These are phyloP conservation scores for Andrena dorsata DNA, from an alignment of 2,888 invertebrate genomes.

Conservation along the genomic window DNA sequence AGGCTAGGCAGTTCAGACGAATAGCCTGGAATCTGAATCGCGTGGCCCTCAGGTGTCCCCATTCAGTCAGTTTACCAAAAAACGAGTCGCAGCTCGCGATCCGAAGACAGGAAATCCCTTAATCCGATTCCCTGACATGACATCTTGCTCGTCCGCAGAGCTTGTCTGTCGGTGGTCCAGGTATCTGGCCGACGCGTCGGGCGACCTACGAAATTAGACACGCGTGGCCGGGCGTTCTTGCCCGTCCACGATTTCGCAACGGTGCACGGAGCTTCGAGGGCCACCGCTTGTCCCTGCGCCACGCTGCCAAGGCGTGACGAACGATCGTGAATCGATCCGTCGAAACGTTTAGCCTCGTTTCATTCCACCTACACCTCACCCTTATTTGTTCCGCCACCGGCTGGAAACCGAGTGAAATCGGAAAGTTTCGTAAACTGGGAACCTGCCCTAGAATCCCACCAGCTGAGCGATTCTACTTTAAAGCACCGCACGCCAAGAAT, in stretches of 20 bases:
- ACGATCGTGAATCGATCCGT: conserved; percentile 32
- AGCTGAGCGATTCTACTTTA: background rate
- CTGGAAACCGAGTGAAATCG: conserved; percentile 26
- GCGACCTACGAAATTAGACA: conserved; percentile 51
- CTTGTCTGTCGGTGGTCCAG: conserved; percentile 17
- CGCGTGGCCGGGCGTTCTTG: conserved; percentile 41
- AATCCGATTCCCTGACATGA: conserved; percentile 57
- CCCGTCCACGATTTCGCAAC: conserved; percentile 40
- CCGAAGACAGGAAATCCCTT: conserved; percentile 52
- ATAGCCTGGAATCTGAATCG: too few species aligned
- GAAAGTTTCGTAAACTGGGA: conserved; percentile 17
- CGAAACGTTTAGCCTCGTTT: conserved; percentile 8
- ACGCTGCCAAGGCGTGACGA: conserved; percentile 45
- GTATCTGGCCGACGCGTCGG: conserved; percentile 18
- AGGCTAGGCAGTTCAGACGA: background rate
- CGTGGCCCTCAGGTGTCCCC: background rate
- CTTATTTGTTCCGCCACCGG: conserved; percentile 41
- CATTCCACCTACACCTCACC: background rate
- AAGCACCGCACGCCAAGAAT: too few species aligned
- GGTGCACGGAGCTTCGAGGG: conserved; percentile 14
- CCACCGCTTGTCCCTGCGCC: conserved; percentile 25
- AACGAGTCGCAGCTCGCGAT: conserved; percentile 10
- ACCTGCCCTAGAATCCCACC: background rate
- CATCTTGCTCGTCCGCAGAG: conserved; percentile 31
- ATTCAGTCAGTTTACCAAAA: conserved; percentile 6